phyloP scores from a whole-genome alignment of 2,113 vertebrate genomes.

The Diadophis punctatus region DNA sequence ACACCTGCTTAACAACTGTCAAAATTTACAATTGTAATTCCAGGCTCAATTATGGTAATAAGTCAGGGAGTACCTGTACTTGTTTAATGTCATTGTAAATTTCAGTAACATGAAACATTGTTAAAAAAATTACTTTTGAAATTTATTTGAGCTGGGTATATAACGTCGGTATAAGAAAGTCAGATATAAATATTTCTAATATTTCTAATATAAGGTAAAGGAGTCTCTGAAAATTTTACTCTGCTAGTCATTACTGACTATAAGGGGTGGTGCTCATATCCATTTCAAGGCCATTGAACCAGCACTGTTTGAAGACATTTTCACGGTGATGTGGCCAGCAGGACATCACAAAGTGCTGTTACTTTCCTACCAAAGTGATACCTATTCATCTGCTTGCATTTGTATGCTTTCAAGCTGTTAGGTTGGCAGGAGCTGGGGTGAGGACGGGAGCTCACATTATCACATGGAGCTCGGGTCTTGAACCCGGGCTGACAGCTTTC shows the following conservation, averaged over 20 bases:
- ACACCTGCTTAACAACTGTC: too few relatives aligned
- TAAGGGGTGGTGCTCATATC: background rate
- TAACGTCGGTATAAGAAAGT: background rate
- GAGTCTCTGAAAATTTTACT: background rate
- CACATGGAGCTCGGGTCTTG: background rate
- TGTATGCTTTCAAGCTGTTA: background rate
- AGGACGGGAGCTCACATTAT: background rate
- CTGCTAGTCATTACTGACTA: background rate
- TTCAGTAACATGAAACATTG: background rate
- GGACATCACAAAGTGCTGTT: background rate
- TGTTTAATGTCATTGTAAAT: background rate
- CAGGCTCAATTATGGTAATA: too few relatives aligned
- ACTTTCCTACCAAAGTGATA: background rate
- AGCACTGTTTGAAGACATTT: background rate
- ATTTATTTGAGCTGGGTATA: background rate
- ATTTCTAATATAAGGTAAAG: background rate
- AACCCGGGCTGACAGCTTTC: background rate
- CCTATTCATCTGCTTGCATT: background rate
- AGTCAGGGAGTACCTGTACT: too few relatives aligned
- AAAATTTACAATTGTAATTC: too few relatives aligned
- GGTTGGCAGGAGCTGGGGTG: background rate
- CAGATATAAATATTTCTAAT: background rate
- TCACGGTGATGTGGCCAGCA: background rate
- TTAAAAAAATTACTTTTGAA: constrained; percentile 10
- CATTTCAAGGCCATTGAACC: background rate